These are phyloP conservation scores for Eupeodes corollae DNA, from an alignment of 1,140 invertebrate species.

Conservation along the genomic window DNA sequence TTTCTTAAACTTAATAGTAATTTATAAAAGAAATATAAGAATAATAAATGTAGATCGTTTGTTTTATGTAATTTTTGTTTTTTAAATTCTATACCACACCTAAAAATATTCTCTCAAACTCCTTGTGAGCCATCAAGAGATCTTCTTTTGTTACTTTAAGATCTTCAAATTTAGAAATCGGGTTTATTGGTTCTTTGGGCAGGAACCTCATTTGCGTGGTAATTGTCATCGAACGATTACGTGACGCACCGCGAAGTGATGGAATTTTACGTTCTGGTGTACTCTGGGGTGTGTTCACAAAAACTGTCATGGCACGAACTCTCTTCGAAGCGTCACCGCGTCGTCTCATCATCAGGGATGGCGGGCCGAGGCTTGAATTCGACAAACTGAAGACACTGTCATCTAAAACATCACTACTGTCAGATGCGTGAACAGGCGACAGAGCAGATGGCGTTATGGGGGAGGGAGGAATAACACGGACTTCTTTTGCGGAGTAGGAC, in stretches of 20 bases:
- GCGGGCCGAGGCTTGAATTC: too few species aligned
- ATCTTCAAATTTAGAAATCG: constrained; percentile 15
- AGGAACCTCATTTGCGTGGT: neutral
- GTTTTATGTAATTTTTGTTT: too few species aligned
- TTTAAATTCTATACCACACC: neutral
- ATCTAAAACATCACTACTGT: too few species aligned
- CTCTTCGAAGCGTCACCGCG: constrained; percentile 19
- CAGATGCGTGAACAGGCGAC: too few species aligned
- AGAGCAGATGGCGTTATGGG: too few species aligned
- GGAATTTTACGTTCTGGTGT: neutral
- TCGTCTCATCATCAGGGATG: neutral
- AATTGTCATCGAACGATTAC: too few species aligned
- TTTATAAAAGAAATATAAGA: too few species aligned
- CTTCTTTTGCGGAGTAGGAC: too few species aligned
- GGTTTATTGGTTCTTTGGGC: too few species aligned
- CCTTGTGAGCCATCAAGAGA: constrained; percentile 14
- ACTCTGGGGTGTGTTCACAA: constrained; percentile 1
- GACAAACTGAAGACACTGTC: too few species aligned
- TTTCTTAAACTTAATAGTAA: too few species aligned
- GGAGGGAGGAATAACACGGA: too few species aligned
- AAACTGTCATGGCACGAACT: constrained; percentile 19
- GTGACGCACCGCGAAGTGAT: neutral
- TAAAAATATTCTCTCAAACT: constrained; percentile 19
- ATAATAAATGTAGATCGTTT: neutral
- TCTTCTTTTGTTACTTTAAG: constrained; percentile 27